Base-by-base conservation (phyloP, 2,888 invertebrate genomes). In the Himalopsyche kuldschensis region DNA sequence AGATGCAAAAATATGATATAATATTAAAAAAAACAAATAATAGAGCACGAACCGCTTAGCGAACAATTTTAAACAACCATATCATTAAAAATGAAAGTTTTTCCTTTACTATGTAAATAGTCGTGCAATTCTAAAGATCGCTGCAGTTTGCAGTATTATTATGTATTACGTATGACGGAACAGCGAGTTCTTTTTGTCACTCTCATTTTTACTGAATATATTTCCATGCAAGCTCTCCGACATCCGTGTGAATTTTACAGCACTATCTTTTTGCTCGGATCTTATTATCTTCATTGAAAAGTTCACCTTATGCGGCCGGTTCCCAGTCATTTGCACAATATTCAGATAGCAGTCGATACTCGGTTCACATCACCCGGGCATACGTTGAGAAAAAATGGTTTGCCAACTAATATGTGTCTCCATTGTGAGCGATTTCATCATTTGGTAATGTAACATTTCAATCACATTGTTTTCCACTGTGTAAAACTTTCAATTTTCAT, bases 401-500 rank as follows among this genome's bases (percentile, higher is more conserved):
- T 79, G 47, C 77, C 24, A 83, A 20, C 82, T 77, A 79, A 48
- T 77, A 79, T 78, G 79, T 82, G 78, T 77, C 80, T 79, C 82
- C 81, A 83, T 82, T 85, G 81, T 76, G 69, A 79, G 48, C 46
- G 48, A 79, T 83, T 85, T 83, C 83, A 75, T 79, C 79, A 81
- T 48, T 24, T 46, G 35, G 30, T 75, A 82, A 76, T 78, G 63
- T 78, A 78, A 82, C 32, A 77, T 80, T 84, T 80, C 79, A 78
- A 55, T 78, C 85, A 81, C 84, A 83, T 83, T 86, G 85, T 83
- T 85, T 85, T 83, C 82, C 84, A 86, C 87, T 85, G 86, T 86
- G 90, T 89, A 88, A 89, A 89, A 87, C 84, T 55, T 80, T 35
- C 90, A 89, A 88, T 90, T 80, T 84, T 84, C 83, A 87, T 78